Conservation (phyloP, 2,888 invertebrate species). For the Diaprepes abbreviatus region DNA sequence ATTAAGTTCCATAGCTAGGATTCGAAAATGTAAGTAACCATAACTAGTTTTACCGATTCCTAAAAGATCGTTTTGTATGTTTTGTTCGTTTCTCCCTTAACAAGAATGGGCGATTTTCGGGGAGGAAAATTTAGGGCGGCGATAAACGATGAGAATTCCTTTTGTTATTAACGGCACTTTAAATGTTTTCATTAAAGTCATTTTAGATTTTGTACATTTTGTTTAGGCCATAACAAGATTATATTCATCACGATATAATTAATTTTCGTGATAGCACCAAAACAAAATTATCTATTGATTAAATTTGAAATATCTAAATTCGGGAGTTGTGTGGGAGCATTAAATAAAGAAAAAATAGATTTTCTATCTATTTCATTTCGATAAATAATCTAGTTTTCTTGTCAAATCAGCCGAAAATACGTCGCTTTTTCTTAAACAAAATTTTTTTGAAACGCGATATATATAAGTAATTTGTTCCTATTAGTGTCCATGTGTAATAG, state of each 20-base stretch:
- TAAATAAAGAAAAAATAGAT: not conserved
- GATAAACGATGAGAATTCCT: constrained; percentile 2
- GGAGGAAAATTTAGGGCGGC: constrained; percentile 33
- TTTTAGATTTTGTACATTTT: not conserved
- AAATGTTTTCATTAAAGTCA: not conserved
- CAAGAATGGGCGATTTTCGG: not conserved
- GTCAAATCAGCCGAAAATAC: no score
- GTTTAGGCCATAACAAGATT: not conserved
- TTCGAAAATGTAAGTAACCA: constrained; percentile 35
- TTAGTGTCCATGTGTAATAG: no score
- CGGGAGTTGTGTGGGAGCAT: not conserved
- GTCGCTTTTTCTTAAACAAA: no score
- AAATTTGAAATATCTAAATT: constrained; percentile 5
- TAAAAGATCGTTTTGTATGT: not conserved
- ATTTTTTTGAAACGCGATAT: no score
- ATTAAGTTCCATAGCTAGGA: constrained; percentile 32
- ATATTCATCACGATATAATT: not conserved
- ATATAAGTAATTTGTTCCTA: no score
- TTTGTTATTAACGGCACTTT: constrained; percentile 9
- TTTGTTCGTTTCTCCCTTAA: not conserved
- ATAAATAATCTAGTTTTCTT: no score
- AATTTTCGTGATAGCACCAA: not conserved
- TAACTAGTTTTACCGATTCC: not conserved
- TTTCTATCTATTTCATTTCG: not conserved
- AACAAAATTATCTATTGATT: constrained; percentile 30